Conservation (phyloP, 2,888 invertebrate genomes). For the Dynastes grantii region DNA sequence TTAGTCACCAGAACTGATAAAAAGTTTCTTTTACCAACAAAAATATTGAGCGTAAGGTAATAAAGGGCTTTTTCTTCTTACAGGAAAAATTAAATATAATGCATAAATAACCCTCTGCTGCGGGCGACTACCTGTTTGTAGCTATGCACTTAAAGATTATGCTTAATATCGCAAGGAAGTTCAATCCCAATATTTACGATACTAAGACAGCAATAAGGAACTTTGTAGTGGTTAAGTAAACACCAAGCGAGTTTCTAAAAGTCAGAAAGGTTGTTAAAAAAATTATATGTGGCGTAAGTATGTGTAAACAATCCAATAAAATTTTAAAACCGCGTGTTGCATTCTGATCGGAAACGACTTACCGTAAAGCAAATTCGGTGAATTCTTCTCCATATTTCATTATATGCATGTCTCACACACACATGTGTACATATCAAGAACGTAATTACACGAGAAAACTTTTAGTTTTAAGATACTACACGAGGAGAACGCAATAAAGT, state of each 20-base stretch:
- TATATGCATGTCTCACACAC: neutral
- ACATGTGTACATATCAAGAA: neutral
- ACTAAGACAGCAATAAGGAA: neutral
- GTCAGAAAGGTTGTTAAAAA: constrained; percentile 20
- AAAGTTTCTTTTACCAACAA: no score
- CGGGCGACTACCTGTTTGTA: no score
- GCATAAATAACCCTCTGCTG: no score
- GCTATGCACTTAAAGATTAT: no score
- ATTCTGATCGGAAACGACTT: constrained; percentile 1
- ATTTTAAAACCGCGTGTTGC: constrained; percentile 17
- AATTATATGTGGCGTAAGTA: constrained; percentile 1
- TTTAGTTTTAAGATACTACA: no score
- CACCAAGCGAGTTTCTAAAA: neutral
- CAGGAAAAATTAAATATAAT: no score
- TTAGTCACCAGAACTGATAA: no score
- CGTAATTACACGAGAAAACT: no score
- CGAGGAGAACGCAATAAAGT: no score
- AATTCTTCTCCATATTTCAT: neutral
- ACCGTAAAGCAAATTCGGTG: constrained; percentile 3
- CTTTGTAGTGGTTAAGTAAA: constrained; percentile 13
- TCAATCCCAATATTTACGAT: constrained; percentile 5
- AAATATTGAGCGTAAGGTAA: no score
- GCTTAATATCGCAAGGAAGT: neutral
- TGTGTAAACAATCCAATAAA: constrained; percentile 32
- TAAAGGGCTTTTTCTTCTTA: no score